Evolutionary conservation across 2,888 invertebrate genomes (phyloP).

Genomic region (Dynastes tityus): DNA sequence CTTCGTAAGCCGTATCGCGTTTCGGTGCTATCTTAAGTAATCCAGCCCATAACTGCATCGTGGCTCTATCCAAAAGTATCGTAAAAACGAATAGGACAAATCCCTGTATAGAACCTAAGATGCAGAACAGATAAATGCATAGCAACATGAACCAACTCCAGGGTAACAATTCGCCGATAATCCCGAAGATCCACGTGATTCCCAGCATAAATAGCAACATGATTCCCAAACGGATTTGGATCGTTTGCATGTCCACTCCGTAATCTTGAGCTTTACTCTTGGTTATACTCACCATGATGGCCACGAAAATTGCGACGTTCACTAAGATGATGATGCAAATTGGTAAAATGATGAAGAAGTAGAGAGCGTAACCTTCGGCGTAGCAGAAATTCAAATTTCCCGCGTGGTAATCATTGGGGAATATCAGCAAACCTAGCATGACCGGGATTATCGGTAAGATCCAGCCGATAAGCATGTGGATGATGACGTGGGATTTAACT

Average conservation of each 20-base stretch:
- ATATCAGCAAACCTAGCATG: slow-evolving; percentile 28
- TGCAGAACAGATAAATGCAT: slow-evolving; percentile 30
- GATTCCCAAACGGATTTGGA: slow-evolving; percentile 26
- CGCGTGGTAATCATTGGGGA: slow-evolving; percentile 34
- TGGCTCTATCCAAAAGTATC: slow-evolving; percentile 14
- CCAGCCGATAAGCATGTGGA: slow-evolving; percentile 29
- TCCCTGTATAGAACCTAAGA: slow-evolving; percentile 41
- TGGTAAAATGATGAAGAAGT: slow-evolving; percentile 40
- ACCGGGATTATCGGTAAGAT: slow-evolving; percentile 41
- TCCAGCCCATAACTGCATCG: slow-evolving; percentile 32
- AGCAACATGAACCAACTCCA: slow-evolving; percentile 40
- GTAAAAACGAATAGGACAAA: slow-evolving; percentile 41
- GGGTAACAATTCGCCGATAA: slow-evolving; percentile 27
- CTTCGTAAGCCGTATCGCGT: not conserved
- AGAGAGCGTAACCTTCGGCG: slow-evolving; percentile 36
- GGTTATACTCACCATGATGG: slow-evolving; percentile 33
- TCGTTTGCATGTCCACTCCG: slow-evolving; percentile 24
- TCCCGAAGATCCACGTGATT: slow-evolving; percentile 46
- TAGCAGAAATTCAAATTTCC: slow-evolving; percentile 48
- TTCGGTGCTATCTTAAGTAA: not conserved
- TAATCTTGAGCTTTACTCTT: slow-evolving; percentile 40
- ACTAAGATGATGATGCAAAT: slow-evolving; percentile 30
- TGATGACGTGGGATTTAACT: slow-evolving; percentile 6
- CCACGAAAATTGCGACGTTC: slow-evolving; percentile 37
- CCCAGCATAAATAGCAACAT: slow-evolving; percentile 47